Percentiles rank a stretch among this genome's conserved stretches.
Evolutionary conservation across 2,888 invertebrate species (phyloP).

Genomic region (Scotopteryx bipunctaria): DNA sequence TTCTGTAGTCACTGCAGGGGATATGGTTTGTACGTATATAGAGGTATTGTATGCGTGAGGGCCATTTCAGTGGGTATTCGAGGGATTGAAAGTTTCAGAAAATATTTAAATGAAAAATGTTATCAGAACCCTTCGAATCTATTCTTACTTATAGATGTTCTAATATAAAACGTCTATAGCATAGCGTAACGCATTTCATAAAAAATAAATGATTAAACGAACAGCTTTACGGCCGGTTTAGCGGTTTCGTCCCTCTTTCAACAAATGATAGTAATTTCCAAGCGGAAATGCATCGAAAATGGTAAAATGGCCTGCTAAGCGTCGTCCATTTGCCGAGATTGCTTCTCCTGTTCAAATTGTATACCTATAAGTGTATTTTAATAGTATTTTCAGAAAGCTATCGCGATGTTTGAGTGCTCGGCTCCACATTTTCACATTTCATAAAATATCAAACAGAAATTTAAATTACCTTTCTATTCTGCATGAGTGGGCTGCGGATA

Average conservation of each 20-base stretch:
- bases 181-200: conserved; percentile 9
- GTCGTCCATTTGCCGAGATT: conserved; percentile 72
- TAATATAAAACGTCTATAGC: no score
- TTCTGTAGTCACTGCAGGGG: neutral
- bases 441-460: conserved; percentile 25
- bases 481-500: conserved; percentile 5
- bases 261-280: conserved; percentile 79
- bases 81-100: neutral
- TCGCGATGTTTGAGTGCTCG: conserved; percentile 12
- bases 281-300: conserved; percentile 78
- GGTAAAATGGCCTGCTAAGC: conserved; percentile 78
- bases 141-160: no score
- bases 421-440: conserved; percentile 5
- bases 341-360: conserved; percentile 69
- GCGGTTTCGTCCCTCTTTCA: conserved; percentile 67
- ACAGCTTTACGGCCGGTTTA: conserved; percentile 56
- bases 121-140: no score
- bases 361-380: conserved; percentile 55
- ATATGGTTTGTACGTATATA: neutral
- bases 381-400: conserved; percentile 37
- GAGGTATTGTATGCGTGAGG: neutral
- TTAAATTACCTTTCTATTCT: conserved; percentile 14
- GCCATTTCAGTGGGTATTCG: neutral
- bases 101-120: neutral
- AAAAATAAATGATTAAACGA: conserved; percentile 44